phyloP scores from a whole-genome alignment of 2,797 vertebrate genomes.

The Natrix natrix region DNA sequence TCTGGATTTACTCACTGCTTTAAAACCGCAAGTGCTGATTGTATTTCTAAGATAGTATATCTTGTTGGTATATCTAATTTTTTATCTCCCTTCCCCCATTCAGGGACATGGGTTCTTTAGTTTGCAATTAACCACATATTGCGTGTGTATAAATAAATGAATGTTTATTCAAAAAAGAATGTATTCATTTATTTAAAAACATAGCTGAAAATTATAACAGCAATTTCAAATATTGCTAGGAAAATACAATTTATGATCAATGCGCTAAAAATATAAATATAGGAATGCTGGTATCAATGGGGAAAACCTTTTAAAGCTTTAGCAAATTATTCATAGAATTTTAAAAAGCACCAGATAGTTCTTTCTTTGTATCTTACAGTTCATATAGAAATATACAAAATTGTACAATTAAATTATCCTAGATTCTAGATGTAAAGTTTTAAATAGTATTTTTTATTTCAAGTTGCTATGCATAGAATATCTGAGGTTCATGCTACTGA shows the following conservation, averaged over 20 bases:
- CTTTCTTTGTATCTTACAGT: neutral
- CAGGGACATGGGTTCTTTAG: neutral
- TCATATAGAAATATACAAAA: neutral
- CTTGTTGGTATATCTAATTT: neutral
- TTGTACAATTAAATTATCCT: neutral
- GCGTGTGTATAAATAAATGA: neutral
- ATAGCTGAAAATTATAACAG: neutral
- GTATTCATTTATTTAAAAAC: neutral
- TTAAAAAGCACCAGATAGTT: neutral
- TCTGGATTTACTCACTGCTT: neutral
- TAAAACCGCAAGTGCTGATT: neutral
- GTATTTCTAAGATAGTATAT: neutral
- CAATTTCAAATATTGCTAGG: neutral
- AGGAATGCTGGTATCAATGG: neutral
- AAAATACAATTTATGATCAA: neutral
- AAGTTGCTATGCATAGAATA: neutral
- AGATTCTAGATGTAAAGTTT: neutral
- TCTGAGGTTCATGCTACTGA: neutral
- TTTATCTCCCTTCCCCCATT: neutral
- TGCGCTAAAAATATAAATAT: neutral
- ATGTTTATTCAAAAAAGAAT: neutral
- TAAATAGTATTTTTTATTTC: neutral
- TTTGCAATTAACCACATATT: neutral
- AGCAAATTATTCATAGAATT: neutral
- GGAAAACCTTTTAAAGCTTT: neutral